Evolutionary conservation across 2,797 vertebrate species (phyloP).

Genomic region (Phoebastria nigripes): DNA sequence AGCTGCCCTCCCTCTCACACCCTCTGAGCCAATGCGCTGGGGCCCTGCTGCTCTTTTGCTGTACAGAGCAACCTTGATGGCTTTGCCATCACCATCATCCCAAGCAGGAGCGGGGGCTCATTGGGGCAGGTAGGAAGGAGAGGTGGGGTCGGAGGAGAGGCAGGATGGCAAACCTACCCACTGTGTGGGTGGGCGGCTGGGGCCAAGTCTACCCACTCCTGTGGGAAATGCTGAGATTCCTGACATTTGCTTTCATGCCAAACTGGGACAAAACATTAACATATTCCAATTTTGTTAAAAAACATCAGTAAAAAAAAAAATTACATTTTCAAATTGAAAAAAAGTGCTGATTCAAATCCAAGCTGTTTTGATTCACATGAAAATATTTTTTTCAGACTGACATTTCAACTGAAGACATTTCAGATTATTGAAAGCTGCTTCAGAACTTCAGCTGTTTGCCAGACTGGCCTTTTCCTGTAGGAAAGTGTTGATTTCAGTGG

Average conservation of each 20-base stretch:
- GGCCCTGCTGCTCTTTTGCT: neutral
- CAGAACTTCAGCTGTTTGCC: constrained; percentile 49
- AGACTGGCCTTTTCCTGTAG: constrained; percentile 55
- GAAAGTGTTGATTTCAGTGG: constrained; percentile 64
- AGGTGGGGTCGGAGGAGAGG: neutral
- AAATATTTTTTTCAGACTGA: constrained; percentile 39
- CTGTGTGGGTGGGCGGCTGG: neutral
- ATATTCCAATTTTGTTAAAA: neutral
- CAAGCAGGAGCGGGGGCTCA: neutral
- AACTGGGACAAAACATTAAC: neutral
- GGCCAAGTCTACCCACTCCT: neutral
- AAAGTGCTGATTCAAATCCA: constrained; percentile 24
- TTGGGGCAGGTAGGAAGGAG: neutral
- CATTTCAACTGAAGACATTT: constrained; percentile 52
- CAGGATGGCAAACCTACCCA: neutral
- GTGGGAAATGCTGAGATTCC: neutral
- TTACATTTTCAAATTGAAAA: neutral
- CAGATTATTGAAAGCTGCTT: constrained; percentile 54
- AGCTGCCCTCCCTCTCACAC: neutral
- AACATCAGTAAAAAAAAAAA: neutral
- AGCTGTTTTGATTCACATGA: neutral
- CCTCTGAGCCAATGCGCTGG: rapidly evolving
- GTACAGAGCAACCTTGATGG: neutral
- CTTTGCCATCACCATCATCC: neutral
- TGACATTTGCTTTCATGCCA: constrained; percentile 22